Percentiles rank a stretch among this genome's conserved stretches.
Evolutionary conservation across 2,888 invertebrate species (phyloP).

Genomic region (Ophion costatus): DNA sequence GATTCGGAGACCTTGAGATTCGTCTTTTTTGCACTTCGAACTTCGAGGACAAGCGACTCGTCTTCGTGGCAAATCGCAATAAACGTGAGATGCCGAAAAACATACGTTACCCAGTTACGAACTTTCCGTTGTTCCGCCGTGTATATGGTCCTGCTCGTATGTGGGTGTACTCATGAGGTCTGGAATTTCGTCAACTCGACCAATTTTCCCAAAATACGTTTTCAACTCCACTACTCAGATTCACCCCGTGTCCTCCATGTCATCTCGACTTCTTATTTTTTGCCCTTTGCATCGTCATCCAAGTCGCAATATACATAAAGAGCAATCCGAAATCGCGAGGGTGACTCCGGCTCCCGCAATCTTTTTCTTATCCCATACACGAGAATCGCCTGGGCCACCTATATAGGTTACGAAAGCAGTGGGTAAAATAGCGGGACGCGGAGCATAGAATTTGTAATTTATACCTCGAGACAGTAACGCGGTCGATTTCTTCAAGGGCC

Average conservation of each 20-base stretch:
- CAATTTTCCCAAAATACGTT: constrained; percentile 31
- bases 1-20: not conserved
- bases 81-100: constrained; percentile 3
- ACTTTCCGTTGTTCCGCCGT: not conserved
- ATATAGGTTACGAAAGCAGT: not conserved
- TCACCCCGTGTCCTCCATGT: not conserved
- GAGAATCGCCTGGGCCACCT: not conserved
- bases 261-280: not conserved
- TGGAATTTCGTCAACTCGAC: not conserved
- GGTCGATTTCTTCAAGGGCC: not conserved
- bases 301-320: not conserved
- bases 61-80: constrained; percentile 4
- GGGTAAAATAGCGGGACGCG: not conserved
- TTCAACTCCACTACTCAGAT: not conserved
- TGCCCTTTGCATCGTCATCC: constrained; percentile 36
- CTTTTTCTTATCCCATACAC: constrained; percentile 2
- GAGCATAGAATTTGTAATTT: not conserved
- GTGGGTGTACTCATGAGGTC: not conserved
- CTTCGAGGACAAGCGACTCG: not conserved
- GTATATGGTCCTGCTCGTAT: not conserved
- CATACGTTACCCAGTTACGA: constrained; percentile 3
- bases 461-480: not conserved
- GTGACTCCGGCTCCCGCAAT: not conserved
- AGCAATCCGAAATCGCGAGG: constrained; percentile 13
- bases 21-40: not conserved